phyloP scores from a whole-genome alignment of 1,140 invertebrate species.

The Condylostylus longicornis region DNA sequence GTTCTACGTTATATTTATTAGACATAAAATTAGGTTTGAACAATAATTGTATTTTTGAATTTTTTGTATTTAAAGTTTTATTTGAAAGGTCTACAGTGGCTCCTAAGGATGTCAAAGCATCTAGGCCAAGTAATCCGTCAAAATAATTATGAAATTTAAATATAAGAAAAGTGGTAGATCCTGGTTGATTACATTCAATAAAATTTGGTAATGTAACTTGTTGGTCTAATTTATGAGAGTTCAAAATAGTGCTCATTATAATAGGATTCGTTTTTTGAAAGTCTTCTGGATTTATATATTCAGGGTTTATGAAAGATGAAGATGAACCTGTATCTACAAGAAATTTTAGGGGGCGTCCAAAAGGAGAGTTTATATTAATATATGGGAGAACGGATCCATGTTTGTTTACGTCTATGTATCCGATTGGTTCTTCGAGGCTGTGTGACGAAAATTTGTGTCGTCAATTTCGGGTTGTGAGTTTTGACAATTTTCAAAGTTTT shows the following conservation, averaged over 20 bases:
- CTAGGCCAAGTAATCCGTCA: conserved; percentile 4
- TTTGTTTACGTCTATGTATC: conserved; percentile 5
- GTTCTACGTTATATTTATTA: too few species aligned
- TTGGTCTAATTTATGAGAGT: background rate
- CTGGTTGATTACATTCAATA: conserved; percentile 6
- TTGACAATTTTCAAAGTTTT: too few species aligned
- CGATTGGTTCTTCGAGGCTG: conserved; percentile 4
- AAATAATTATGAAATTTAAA: conserved; percentile 10
- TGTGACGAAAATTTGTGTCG: conserved; percentile 4
- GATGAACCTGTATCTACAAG: conserved; percentile 6
- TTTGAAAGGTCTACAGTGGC: too few species aligned
- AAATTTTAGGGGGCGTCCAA: conserved; percentile 4
- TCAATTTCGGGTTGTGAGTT: too few species aligned
- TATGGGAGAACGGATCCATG: background rate
- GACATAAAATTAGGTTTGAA: too few species aligned
- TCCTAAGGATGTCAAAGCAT: too few species aligned
- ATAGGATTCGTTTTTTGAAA: background rate
- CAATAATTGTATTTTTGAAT: too few species aligned
- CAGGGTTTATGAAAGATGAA: conserved; percentile 5
- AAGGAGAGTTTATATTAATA: conserved; percentile 3
- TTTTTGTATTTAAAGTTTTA: too few species aligned
- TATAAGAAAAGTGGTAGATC: background rate
- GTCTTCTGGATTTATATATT: background rate
- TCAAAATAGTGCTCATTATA: background rate
- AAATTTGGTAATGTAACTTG: conserved; percentile 3